phyloP scores from a whole-genome alignment of 2,888 invertebrate species.

The Drosophila pseudotakahashii region DNA sequence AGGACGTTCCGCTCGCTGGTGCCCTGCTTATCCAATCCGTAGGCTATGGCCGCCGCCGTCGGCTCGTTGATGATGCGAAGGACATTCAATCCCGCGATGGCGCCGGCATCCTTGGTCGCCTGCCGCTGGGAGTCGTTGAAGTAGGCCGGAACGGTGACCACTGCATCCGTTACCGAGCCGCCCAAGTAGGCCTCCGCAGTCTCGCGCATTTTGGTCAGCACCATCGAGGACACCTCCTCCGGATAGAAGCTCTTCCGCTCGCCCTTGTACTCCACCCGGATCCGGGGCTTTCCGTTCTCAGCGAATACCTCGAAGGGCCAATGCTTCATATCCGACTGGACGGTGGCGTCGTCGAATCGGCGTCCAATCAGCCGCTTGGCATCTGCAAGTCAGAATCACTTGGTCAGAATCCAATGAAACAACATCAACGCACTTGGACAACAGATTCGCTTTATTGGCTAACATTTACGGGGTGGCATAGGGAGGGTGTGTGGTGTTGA shows the following conservation, averaged over 20 bases:
- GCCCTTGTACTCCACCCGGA: conserved; percentile 94
- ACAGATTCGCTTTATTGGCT: conserved; percentile 63
- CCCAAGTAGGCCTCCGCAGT: conserved; percentile 90
- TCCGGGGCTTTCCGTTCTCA: conserved; percentile 92
- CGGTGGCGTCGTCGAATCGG: conserved; percentile 93
- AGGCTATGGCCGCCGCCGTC: conserved; percentile 96
- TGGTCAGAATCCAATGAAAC: conserved; percentile 37
- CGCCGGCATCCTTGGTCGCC: conserved; percentile 93
- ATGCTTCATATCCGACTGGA: conserved; percentile 97
- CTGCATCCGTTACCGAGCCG: conserved; percentile 88
- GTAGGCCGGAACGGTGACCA: conserved; percentile 93
- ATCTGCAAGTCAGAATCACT: conserved; percentile 86
- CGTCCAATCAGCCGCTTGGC: conserved; percentile 98
- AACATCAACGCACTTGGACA: conserved; percentile 23
- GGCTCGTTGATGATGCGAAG: conserved; percentile 97
- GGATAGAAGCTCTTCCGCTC: conserved; percentile 95
- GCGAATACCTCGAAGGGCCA: conserved; percentile 96
- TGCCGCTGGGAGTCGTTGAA: conserved; percentile 91
- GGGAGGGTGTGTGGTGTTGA: background rate
- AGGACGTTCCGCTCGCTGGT: conserved; percentile 92
- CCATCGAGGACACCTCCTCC: conserved; percentile 97
- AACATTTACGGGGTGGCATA: conserved; percentile 37
- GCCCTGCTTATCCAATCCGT: conserved; percentile 94
- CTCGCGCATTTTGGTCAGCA: conserved; percentile 96
- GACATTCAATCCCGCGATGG: conserved; percentile 93